Base-by-base conservation (phyloP, 1,140 invertebrate species). In the Monochamus saltuarius region DNA sequence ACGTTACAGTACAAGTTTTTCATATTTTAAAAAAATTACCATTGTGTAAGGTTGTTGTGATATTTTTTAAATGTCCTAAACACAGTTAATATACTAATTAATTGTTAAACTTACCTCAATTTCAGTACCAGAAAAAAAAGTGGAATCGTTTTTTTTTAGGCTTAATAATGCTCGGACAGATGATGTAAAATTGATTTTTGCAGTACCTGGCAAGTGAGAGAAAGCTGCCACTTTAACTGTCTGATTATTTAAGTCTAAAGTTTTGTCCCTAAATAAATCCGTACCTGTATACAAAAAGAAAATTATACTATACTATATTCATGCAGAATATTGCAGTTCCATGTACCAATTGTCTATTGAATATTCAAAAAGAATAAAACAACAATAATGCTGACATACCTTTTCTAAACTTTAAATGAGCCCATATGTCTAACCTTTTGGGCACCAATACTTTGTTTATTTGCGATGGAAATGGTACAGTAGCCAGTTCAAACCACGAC, bases 201-300 rank as follows among this genome's bases (percentile, higher is more conserved):
- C 65, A 73, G 81, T 68, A 61, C 87, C 87, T 0, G 89, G 90
- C 19, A 87, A 80, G 66, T 91, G 89, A 19, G 88, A 80, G 56
- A 88, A 84, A 19, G 87, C 79, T 1, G 85, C 86, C 3, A 90
- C 82, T 57, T 83, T 83, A 14, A 85, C 57, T 0, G 75, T 67
- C 56, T 83, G 75, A 47, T 75, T 76, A 55, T 80, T 78, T 11
- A 89, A 73, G 73, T 88, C 76, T 0, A 62, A 73, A 0, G 82
- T 86, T 76, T 89, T 89, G 55, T 85, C 79, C 34, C 67, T 55
- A 68, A 87, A 87, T 51, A 86, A 75, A 61, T 72, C 65, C 16
- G 39, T 53, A 43, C 63, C 69, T 69, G 9, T 14, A 10, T 34
- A n/a, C 9, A 29, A 29, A 6, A 29, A 6, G 6, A 29, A 29